Evolutionary conservation across 2,888 invertebrate genomes (phyloP).

Genomic region (Serrognathus titanus): DNA sequence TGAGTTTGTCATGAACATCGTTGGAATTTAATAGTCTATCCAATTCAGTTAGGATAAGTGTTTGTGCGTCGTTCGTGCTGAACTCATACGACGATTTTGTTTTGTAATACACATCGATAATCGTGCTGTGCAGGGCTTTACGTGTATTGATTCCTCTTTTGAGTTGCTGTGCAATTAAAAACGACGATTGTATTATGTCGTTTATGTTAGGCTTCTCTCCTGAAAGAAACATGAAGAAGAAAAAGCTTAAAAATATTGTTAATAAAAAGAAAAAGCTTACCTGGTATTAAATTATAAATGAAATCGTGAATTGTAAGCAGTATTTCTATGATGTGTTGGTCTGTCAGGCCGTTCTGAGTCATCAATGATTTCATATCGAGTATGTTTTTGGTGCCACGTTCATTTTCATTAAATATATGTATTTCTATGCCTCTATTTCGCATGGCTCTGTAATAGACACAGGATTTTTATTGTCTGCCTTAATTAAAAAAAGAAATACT

Average conservation of each 20-base stretch:
- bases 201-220: conserved; percentile 62
- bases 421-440: conserved; percentile 96
- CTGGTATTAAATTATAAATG: conserved; percentile 47
- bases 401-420: conserved; percentile 50
- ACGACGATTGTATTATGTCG: conserved; percentile 63
- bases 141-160: conserved; percentile 56
- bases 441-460: conserved; percentile 74
- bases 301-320: conserved; percentile 53
- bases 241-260: conserved; percentile 18
- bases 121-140: conserved; percentile 57
- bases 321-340: conserved; percentile 29
- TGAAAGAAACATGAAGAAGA: conserved; percentile 35
- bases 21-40: conserved; percentile 24
- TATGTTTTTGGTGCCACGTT: conserved; percentile 21
- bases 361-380: conserved; percentile 56
- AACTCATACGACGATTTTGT: conserved; percentile 31
- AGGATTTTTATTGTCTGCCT: not conserved
- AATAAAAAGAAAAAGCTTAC: conserved; percentile 35
- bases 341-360: conserved; percentile 47
- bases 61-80: conserved; percentile 47
- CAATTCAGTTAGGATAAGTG: conserved; percentile 53
- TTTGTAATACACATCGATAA: conserved; percentile 61
- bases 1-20: conserved; percentile 15
- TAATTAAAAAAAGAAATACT: conserved; percentile 12
- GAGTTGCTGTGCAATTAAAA: conserved; percentile 62